Percentiles rank a stretch among this genome's conserved stretches.
phyloP scores from a whole-genome alignment of 2,888 invertebrate genomes.

The Dasysyrphus albostriatus region DNA sequence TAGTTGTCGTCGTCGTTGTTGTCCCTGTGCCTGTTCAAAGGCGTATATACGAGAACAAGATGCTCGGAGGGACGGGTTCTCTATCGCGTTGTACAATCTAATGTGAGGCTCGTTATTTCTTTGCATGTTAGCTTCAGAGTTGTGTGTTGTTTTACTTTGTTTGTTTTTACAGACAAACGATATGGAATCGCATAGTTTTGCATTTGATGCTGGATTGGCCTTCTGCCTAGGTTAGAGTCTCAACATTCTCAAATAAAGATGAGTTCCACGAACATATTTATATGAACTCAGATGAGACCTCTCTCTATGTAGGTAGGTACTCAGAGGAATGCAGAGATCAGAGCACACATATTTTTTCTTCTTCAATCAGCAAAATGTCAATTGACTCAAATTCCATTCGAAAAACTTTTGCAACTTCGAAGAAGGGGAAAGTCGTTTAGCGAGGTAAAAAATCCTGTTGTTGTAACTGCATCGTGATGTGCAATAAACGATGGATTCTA shows the following conservation, averaged over 20 bases:
- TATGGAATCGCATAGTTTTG: constrained; percentile 67
- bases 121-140: constrained; percentile 53
- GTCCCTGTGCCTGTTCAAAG: background rate
- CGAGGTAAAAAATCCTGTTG: constrained; percentile 32
- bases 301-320: too few species aligned
- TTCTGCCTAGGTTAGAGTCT: constrained; percentile 14
- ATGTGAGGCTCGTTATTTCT: constrained; percentile 68
- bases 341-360: constrained; percentile 46
- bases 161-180: constrained; percentile 4
- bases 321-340: constrained; percentile 13
- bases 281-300: constrained; percentile 36
- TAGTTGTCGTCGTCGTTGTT: constrained; percentile 12
- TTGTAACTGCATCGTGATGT: constrained; percentile 51
- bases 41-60: constrained; percentile 5
- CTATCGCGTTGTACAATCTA: constrained; percentile 66
- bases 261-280: constrained; percentile 50
- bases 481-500: constrained; percentile 59
- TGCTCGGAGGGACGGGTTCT: constrained; percentile 2
- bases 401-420: background rate
- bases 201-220: constrained; percentile 49
- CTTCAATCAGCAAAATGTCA: constrained; percentile 61
- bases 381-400: constrained; percentile 3
- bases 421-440: constrained; percentile 50
- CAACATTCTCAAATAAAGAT: constrained; percentile 38
- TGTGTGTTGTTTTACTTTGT: constrained; percentile 31